phyloP scores from a whole-genome alignment of 2,888 invertebrate genomes.

The Pyrgus malvae region DNA sequence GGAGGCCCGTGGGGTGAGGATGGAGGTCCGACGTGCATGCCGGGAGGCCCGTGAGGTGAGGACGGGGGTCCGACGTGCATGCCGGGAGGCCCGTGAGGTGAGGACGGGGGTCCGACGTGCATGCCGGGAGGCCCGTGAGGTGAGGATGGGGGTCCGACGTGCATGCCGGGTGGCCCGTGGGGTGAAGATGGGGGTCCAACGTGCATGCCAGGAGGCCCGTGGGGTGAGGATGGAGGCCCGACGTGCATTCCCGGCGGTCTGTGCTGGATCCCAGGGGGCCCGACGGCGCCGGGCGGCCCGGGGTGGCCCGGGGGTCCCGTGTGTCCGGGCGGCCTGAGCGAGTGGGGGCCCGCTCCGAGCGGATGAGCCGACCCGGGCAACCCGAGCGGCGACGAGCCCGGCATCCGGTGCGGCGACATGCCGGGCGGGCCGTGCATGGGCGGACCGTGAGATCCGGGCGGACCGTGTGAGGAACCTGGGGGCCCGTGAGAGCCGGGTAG shows the following conservation, averaged over 20 bases:
- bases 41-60: conserved; percentile 20
- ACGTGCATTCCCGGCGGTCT: too few species aligned
- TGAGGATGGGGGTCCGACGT: not conserved
- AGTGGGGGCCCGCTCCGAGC: conserved; percentile 19
- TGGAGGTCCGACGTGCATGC: conserved; percentile 2
- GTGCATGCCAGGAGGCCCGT: too few species aligned
- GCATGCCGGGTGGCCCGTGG: conserved; percentile 23
- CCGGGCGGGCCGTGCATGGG: conserved; percentile 26
- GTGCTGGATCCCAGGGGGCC: not conserved
- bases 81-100: conserved; percentile 22
- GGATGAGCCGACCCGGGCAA: not conserved
- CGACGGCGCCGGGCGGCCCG: not conserved
- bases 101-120: not conserved
- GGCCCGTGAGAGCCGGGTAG: conserved; percentile 1
- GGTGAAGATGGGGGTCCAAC: not conserved
- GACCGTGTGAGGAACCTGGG: conserved; percentile 8
- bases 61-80: not conserved
- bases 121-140: conserved; percentile 23
- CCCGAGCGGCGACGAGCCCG: not conserved
- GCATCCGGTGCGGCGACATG: conserved; percentile 23
- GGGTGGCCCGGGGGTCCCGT: not conserved
- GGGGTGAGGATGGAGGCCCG: too few species aligned
- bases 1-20: not conserved
- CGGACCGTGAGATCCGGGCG: not conserved
- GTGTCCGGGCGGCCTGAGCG: not conserved